Conservation (phyloP, 2,113 vertebrate genomes). For the Hydrochoerus hydrochaeris region DNA sequence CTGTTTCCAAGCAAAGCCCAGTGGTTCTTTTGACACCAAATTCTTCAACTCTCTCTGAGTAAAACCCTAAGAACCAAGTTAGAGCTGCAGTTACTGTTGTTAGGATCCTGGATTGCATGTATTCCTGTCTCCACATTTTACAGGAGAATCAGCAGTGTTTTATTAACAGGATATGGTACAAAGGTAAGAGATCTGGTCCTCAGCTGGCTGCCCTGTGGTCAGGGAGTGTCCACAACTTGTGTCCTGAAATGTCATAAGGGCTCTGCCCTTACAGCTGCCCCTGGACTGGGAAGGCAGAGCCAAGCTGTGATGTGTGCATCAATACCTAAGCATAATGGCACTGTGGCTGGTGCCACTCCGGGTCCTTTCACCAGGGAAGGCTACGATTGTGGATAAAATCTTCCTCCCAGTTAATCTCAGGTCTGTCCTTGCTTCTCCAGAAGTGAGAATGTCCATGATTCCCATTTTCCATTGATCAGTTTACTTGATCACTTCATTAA, state of each 20-base stretch:
- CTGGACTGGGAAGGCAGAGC: neutral
- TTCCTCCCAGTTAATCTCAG: neutral
- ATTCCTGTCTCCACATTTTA: neutral
- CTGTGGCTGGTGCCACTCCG: neutral
- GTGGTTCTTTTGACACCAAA: neutral
- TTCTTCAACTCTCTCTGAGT: neutral
- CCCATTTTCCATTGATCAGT: neutral
- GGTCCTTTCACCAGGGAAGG: neutral
- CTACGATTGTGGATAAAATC: neutral
- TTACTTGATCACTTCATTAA: neutral
- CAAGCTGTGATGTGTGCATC: neutral
- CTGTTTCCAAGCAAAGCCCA: conserved; percentile 37
- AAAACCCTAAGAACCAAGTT: neutral
- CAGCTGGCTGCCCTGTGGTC: neutral
- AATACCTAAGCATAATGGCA: neutral
- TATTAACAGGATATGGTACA: neutral
- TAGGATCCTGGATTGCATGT: neutral
- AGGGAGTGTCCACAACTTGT: neutral
- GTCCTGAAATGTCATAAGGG: neutral
- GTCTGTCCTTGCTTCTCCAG: neutral
- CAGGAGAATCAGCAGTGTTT: neutral
- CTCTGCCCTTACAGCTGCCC: neutral
- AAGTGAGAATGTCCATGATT: neutral
- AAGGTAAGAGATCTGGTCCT: neutral
- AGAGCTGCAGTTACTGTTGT: neutral